Evolutionary conservation across 92 coral and sea anemone genomes (phyloP).

Genomic region (Porites divaricata): DNA sequence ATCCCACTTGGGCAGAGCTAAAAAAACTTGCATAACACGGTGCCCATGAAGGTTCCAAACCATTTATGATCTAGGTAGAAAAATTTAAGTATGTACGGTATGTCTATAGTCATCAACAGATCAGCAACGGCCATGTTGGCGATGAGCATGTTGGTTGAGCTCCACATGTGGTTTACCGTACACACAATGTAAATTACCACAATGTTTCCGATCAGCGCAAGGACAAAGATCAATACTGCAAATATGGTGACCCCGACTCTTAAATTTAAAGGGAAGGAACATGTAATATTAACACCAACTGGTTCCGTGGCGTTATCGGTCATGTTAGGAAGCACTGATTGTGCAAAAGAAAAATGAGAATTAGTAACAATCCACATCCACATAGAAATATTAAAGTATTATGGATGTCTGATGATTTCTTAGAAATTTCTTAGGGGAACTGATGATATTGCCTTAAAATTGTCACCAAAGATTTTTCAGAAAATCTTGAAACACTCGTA

Average conservation of each 20-base stretch:
- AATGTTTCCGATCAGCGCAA: constrained; percentile 64
- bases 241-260: constrained; percentile 61
- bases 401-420: no score
- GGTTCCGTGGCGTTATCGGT: constrained; percentile 2
- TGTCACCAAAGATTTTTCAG: no score
- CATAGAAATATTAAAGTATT: no score
- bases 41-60: constrained; percentile 78
- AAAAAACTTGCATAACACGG: constrained; percentile 62
- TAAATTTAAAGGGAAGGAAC: constrained; percentile 6
- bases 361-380: no score
- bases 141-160: constrained; percentile 70
- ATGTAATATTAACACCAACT: background rate
- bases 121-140: constrained; percentile 84
- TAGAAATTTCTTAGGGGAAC: no score
- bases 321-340: background rate
- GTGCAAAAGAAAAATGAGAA: background rate
- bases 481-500: no score
- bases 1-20: constrained; percentile 76
- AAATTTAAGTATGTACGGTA: constrained; percentile 75
- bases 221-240: constrained; percentile 49
- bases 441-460: no score
- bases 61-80: constrained; percentile 37
- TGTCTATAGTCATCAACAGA: constrained; percentile 63
- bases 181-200: constrained; percentile 70
- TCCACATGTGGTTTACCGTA: constrained; percentile 73